Conservation (phyloP, 2,888 invertebrate species). For the Biston stratarius region DNA sequence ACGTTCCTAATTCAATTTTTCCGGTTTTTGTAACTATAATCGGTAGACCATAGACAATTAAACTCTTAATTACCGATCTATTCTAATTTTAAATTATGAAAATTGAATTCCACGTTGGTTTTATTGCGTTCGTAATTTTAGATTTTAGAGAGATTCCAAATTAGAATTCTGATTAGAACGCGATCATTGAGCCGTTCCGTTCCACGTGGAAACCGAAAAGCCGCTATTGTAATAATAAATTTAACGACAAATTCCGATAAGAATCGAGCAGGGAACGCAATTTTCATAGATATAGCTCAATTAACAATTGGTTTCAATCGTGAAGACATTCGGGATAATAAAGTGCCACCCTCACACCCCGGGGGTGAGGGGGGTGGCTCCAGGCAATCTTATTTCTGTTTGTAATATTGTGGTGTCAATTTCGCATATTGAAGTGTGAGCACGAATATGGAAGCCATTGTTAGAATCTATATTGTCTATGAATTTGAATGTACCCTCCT, state of each 20-base stretch:
- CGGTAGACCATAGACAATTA: slow-evolving; percentile 37
- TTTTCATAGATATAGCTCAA: slow-evolving; percentile 86
- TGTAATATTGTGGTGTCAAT: slow-evolving; percentile 86
- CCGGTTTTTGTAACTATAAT: slow-evolving; percentile 29
- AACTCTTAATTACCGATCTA: slow-evolving; percentile 37
- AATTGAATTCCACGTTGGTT: slow-evolving; percentile 35
- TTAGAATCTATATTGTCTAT: slow-evolving; percentile 74
- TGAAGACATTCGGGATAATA: slow-evolving; percentile 84
- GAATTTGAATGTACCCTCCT: slow-evolving; percentile 66
- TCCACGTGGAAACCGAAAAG: slow-evolving; percentile 68
- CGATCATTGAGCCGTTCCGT: slow-evolving; percentile 64
- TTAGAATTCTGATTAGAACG: slow-evolving; percentile 60
- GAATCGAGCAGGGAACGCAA: slow-evolving; percentile 82
- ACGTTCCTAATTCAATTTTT: slow-evolving; percentile 42
- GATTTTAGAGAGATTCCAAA: slow-evolving; percentile 45
- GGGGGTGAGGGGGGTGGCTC: slow-evolving; percentile 60
- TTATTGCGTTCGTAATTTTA: slow-evolving; percentile 37
- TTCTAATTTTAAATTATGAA: slow-evolving; percentile 48
- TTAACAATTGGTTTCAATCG: slow-evolving; percentile 87
- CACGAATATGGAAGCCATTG: slow-evolving; percentile 74
- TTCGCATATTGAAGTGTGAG: slow-evolving; percentile 84
- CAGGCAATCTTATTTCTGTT: slow-evolving; percentile 85
- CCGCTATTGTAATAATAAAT: slow-evolving; percentile 77
- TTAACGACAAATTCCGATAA: slow-evolving; percentile 83
- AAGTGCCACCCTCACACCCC: slow-evolving; percentile 71